Evolutionary conservation across 2,888 invertebrate species (phyloP), one percentile per base, ranked within the genome.

Genomic region (Rhagophthalmus giganteus): DNA sequence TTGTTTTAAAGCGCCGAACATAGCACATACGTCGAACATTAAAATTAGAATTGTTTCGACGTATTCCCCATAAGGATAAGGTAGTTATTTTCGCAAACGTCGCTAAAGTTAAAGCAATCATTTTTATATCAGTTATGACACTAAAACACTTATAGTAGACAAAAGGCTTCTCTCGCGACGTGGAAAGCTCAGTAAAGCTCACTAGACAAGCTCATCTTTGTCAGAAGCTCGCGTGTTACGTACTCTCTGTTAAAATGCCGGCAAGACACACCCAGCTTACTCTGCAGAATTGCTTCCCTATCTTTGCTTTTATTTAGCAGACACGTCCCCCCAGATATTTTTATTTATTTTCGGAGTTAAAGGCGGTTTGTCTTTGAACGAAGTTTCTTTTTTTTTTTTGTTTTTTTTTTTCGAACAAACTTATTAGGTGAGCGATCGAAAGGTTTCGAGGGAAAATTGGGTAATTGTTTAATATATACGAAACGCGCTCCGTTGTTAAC

Each of bases 261-360:
- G 61, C 48, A 57, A 60, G 65, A 64, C 68, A 66, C 68, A 68
- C 68, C 68, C 65, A 64, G 68, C 66, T 67, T 68, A 68, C 67
- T 68, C 64, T 60, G 63, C 66, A 64, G 64, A 66, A 68, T 67
- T 66, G 64, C 60, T 64, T 64, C 60, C 58, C 63, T 60, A 59
- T 64, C 62, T 62, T 55, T 58, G 58, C 62, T 55, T 58, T 63
- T 55, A 63, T 57, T 57, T 55, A 57, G 52, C 54, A 46, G 54
- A 49, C 55, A 42, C n/a, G n/a, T 47, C 37, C 50, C 35, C 55
- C 57, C 55, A 58, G 57, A 62, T 62, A 62, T 65, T 59, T 61
- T 59, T 62, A 58, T 59, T 60, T 59, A 2, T 20, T 20, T n/a
- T n/a, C n/a, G n/a, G n/a, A n/a, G n/a, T n/a, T n/a, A n/a, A n/a